Base-by-base conservation (phyloP, 2,888 invertebrate species). In the Eucriotettix oculatus region DNA sequence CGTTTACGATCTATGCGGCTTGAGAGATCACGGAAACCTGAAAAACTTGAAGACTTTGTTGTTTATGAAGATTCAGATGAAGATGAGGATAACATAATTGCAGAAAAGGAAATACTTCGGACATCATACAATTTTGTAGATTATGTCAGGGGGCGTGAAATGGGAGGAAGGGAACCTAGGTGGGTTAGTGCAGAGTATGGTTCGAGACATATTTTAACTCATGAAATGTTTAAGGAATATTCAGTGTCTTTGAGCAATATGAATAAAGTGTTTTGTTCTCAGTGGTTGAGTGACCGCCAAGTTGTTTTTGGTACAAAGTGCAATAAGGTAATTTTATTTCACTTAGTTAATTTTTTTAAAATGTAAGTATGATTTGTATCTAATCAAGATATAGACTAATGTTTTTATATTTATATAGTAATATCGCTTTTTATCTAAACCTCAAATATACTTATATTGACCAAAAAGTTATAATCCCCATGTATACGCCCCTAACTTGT, bases 301-400 rank as follows among this genome's bases (percentile, higher is more conserved):
- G 89, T 97, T 61, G 92, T 95, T 29, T 93, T 95, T 73, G 97
- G 96, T 59, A 96, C 96, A 58, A 97, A 97, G 74, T 96, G 97
- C 75, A 96, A 96, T 76, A 94, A 93, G 83, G 90, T 90, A 72
- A 68, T 66, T 57, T 54, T 12, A 29, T 29, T 29, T 14, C 5
- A 1, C 2, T 29, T 29, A 48, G 44, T 2, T 29, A 10, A n/a
- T 29, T 17, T 9, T 10, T 43, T 44, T 12, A 43, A 12, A 10
- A 44, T 42, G 29, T 42, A 10, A n/a, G n/a, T n/a, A n/a, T n/a
- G n/a, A n/a, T n/a, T n/a, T n/a, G n/a, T n/a, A n/a, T n/a, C n/a
- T n/a, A n/a, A n/a, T n/a, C n/a, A n/a, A n/a, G n/a, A n/a, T n/a
- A n/a, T n/a, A n/a, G n/a, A n/a, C n/a, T n/a, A n/a, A n/a, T n/a